Evolutionary conservation across 2,888 invertebrate genomes (phyloP).

Genomic region (Chrysolina oricalcia): DNA sequence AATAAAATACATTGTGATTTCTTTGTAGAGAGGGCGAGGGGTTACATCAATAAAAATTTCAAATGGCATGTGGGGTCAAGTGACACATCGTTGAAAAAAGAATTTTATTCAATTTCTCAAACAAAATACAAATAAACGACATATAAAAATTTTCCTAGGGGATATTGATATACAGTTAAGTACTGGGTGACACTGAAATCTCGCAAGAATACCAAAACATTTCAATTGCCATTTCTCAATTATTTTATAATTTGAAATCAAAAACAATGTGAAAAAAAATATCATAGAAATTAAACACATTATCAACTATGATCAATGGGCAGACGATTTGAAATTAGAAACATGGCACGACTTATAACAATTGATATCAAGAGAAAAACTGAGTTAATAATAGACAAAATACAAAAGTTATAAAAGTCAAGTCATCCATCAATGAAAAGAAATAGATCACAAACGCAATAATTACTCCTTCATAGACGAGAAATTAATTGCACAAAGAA

Average conservation of each 20-base stretch:
- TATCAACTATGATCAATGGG: slow-evolving; percentile 2
- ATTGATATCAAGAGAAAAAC: background rate
- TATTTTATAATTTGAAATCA: background rate
- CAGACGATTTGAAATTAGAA: background rate
- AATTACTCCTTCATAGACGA: background rate
- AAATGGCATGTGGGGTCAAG: no score
- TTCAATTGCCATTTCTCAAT: slow-evolving; percentile 10
- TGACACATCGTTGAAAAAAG: no score
- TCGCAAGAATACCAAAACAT: background rate
- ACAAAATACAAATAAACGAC: background rate
- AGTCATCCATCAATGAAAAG: background rate
- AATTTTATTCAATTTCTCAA: background rate
- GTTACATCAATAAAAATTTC: no score
- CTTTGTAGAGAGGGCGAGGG: no score
- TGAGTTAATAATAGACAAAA: background rate
- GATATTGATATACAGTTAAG: background rate
- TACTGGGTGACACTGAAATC: no score
- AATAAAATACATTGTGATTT: no score
- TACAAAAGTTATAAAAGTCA: background rate
- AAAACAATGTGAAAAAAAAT: background rate
- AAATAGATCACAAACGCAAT: background rate
- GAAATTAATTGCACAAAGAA: background rate
- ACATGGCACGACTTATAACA: background rate
- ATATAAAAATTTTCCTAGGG: background rate
- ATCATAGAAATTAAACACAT: background rate